These are phyloP conservation scores for Adelges cooleyi DNA, from an alignment of 1,140 invertebrate species.

Conservation along the genomic window DNA sequence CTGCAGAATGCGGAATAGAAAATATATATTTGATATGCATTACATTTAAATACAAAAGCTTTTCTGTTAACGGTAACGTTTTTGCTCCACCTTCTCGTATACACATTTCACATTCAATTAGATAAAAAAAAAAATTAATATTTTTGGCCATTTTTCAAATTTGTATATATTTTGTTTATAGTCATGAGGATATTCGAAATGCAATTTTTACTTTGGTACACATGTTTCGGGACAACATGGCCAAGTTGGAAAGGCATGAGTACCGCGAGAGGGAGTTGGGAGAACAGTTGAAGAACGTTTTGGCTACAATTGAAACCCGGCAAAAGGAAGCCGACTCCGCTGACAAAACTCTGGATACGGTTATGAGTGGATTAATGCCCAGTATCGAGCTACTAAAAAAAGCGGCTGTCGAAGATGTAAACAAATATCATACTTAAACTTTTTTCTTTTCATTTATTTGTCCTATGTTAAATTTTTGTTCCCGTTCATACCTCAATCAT, in stretches of 20 bases:
- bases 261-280: conserved; percentile 62
- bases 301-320: conserved; percentile 57
- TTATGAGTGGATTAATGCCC: conserved; percentile 31
- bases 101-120: no score
- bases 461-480: no score
- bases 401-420: background rate
- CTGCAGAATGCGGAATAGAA: no score
- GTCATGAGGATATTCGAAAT: conserved; percentile 68
- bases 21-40: no score
- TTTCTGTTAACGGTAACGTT: no score
- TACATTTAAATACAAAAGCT: no score
- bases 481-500: no score
- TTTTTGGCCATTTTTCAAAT: no score
- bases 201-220: conserved; percentile 69
- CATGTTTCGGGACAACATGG: conserved; percentile 62
- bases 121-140: no score
- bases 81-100: no score
- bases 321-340: conserved; percentile 43
- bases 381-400: conserved; percentile 47
- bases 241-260: conserved; percentile 75
- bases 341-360: conserved; percentile 54
- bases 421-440: background rate
- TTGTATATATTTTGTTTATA: conserved; percentile 39
- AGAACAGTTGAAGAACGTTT: conserved; percentile 61
- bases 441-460: no score